phyloP scores from a whole-genome alignment of 2,888 invertebrate species.

The Eristalinus sepulchralis region DNA sequence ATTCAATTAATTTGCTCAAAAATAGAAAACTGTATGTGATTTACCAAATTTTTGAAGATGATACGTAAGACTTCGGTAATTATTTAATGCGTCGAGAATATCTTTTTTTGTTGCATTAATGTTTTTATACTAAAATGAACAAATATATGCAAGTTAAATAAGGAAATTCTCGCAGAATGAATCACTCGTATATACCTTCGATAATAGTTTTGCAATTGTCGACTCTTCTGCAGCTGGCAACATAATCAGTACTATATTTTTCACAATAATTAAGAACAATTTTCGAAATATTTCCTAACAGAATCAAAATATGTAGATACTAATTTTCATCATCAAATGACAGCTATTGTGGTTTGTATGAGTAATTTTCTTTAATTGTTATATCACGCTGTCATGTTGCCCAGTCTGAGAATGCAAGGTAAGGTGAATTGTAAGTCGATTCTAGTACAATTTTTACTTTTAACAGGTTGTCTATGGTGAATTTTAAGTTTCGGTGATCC shows the following conservation, averaged over 20 bases:
- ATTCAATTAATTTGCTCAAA: background rate
- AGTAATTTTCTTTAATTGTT: slow-evolving; percentile 51
- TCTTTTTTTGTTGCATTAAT: slow-evolving; percentile 86
- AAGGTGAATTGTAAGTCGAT: background rate
- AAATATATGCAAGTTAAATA: slow-evolving; percentile 2
- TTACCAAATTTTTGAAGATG: slow-evolving; percentile 87
- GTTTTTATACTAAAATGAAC: slow-evolving; percentile 85
- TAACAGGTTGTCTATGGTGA: background rate
- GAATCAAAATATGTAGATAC: slow-evolving; percentile 47
- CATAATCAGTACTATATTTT: slow-evolving; percentile 57
- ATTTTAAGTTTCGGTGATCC: background rate
- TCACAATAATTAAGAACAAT: background rate
- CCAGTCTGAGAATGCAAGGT: slow-evolving; percentile 8
- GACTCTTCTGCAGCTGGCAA: slow-evolving; percentile 80
- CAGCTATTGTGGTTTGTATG: slow-evolving; percentile 49
- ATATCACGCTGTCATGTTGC: slow-evolving; percentile 4
- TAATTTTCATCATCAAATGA: slow-evolving; percentile 51
- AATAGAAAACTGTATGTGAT: background rate
- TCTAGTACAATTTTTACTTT: slow-evolving; percentile 16
- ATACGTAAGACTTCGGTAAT: slow-evolving; percentile 86
- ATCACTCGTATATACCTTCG: slow-evolving; percentile 79
- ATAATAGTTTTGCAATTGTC: slow-evolving; percentile 82
- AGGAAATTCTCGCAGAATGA: background rate
- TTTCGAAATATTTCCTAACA: slow-evolving; percentile 25
- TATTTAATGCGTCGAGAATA: slow-evolving; percentile 84